Conservation (phyloP, 2,113 vertebrate species). For the Stegostoma tigrinum region DNA sequence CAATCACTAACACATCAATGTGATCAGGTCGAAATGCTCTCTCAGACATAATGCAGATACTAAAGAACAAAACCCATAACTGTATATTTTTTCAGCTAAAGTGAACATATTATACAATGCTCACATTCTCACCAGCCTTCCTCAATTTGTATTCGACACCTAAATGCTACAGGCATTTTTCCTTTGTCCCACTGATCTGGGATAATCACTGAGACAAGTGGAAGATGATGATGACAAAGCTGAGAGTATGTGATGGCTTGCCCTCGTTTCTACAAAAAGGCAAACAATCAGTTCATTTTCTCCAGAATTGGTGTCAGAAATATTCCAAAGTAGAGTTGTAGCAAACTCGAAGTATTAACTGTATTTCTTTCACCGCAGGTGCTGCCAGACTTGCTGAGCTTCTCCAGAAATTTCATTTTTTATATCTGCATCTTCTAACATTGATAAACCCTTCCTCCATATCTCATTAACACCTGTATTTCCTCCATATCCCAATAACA, state of each 20-base stretch:
- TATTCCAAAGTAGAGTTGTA: no score
- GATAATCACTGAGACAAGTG: neutral
- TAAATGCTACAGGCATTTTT: neutral
- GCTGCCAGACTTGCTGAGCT: no score
- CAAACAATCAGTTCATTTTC: neutral
- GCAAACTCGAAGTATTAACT: no score
- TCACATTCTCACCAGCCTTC: neutral
- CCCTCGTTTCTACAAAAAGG: neutral
- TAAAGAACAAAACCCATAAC: neutral
- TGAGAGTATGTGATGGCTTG: neutral
- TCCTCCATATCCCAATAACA: no score
- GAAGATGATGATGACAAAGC: neutral
- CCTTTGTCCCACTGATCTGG: neutral
- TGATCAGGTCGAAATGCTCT: neutral
- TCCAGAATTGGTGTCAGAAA: neutral
- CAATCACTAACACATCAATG: neutral
- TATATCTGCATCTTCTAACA: no score
- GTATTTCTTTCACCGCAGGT: no score
- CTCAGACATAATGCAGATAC: neutral
- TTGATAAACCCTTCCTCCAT: no score
- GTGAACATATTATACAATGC: neutral
- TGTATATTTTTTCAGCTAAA: neutral
- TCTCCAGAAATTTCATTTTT: no score
- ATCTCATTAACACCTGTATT: no score
- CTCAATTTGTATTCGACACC: neutral